These are phyloP conservation scores for Bombus waltoni DNA, from an alignment of 1,140 invertebrate species.

Conservation along the genomic window DNA sequence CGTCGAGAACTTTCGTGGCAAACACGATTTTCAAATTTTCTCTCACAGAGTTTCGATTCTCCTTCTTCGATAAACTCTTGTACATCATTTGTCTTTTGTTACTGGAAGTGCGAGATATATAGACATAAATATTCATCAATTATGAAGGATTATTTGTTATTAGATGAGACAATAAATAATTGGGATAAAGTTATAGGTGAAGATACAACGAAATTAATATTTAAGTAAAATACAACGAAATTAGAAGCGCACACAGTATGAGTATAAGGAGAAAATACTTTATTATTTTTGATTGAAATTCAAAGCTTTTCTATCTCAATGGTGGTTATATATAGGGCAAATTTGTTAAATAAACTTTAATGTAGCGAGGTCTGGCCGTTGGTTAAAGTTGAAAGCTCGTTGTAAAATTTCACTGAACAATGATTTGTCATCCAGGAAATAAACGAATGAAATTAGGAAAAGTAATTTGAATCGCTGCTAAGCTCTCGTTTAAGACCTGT, in stretches of 20 bases:
- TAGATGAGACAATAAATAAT: background rate
- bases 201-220: background rate
- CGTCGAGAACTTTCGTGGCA: background rate
- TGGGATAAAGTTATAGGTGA: no score
- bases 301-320: background rate
- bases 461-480: background rate
- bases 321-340: background rate
- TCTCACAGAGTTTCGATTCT: background rate
- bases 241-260: background rate
- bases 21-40: background rate
- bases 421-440: slow-evolving; percentile 27
- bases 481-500: background rate
- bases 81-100: background rate
- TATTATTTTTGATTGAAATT: background rate
- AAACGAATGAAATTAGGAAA: background rate
- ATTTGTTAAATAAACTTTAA: background rate
- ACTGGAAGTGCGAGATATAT: background rate
- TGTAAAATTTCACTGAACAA: background rate
- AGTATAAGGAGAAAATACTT: background rate
- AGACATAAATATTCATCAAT: background rate
- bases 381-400: background rate
- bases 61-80: background rate
- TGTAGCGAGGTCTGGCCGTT: background rate
- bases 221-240: background rate
- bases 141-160: background rate